These are phyloP conservation scores for Troides oblongomaculatus DNA, from an alignment of 2,888 invertebrate genomes.

Conservation along the genomic window DNA sequence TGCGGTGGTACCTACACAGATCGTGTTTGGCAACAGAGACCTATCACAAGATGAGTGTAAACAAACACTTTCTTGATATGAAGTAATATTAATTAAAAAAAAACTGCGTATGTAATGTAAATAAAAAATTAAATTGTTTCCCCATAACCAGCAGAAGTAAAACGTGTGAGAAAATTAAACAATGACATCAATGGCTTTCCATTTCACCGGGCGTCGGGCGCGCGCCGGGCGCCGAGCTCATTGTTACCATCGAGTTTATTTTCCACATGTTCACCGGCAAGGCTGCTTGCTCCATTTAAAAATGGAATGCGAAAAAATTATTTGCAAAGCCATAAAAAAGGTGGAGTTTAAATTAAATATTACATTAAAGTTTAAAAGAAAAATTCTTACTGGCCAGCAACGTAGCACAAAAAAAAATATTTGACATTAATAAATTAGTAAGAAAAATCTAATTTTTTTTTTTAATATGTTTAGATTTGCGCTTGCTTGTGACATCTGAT, in stretches of 20 bases:
- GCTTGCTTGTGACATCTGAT: too few species aligned
- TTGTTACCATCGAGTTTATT: slow-evolving; percentile 6
- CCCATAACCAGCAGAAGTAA: slow-evolving; percentile 37
- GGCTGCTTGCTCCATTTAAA: neutral
- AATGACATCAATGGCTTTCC: slow-evolving; percentile 42
- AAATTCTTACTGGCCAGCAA: too few species aligned
- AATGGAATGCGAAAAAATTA: neutral
- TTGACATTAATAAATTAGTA: too few species aligned
- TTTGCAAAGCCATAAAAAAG: neutral
- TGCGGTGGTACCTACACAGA: too few species aligned
- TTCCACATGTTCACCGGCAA: slow-evolving; percentile 2
- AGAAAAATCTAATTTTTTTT: too few species aligned
- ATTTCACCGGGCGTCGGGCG: slow-evolving; percentile 24
- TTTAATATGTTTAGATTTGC: too few species aligned
- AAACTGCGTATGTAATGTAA: neutral
- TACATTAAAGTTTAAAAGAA: too few species aligned
- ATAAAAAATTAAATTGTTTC: neutral
- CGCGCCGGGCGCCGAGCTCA: neutral
- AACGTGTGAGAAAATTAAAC: slow-evolving; percentile 64
- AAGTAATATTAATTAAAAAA: neutral
- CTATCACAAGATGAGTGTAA: neutral
- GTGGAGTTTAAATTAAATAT: too few species aligned
- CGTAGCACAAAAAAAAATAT: too few species aligned
- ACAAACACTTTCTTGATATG: neutral
- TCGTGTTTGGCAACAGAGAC: too few species aligned